Base-by-base conservation (phyloP, 2,888 invertebrate species). In the Mechanitis messenoides region DNA sequence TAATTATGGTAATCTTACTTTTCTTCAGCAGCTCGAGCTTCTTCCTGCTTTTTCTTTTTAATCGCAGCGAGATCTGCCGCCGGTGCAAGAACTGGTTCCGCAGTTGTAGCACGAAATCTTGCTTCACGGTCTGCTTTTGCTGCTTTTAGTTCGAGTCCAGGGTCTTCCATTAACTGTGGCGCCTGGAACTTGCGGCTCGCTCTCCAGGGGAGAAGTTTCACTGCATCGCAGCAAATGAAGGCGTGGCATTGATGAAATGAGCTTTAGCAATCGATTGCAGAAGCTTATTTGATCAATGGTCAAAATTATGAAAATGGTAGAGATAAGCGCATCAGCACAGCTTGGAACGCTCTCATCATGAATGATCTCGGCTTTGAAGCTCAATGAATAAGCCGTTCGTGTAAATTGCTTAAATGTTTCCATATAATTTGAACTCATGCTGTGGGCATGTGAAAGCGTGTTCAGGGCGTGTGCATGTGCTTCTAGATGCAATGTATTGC, bases 131-230 rank as follows among this genome's bases (percentile, higher is more conserved):
- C 92, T 3, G 92, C 93, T 76, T 93, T 92, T 59, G 92, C 90
- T 56, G 92, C 93, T 73, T 92, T 92, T 66, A 92, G 79, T 72
- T 93, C 92, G 65, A 89, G 76, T 62, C 84, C 87, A 20, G 91
- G 92, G 72, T 93, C 92, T 69, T 93, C 92, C 80, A 92, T 84
- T 59, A 82, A 80, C 73, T 89, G 83, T 61, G 91, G 91, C 65
- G 88, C 88, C 79, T 92, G 92, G 85, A 94, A 94, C 81, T 92
- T 93, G 79, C 94, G 91, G 77, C 93, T 92, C 74, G 94, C 93
- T 76, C 94, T 92, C 81, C 91, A 90, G 70, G 94, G 93, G 69
- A 93, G 92, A 88, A 94, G 91, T 76, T 92, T 92, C 71, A 92
- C 91, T 91, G 91, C 83, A 84, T 83, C 85, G 77, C 80, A 84